A percentile compares a stretch with the other conserved stretches of the same genome.
phyloP scores from a whole-genome alignment of 2,888 invertebrate species.

The Lysandra bellargus region DNA sequence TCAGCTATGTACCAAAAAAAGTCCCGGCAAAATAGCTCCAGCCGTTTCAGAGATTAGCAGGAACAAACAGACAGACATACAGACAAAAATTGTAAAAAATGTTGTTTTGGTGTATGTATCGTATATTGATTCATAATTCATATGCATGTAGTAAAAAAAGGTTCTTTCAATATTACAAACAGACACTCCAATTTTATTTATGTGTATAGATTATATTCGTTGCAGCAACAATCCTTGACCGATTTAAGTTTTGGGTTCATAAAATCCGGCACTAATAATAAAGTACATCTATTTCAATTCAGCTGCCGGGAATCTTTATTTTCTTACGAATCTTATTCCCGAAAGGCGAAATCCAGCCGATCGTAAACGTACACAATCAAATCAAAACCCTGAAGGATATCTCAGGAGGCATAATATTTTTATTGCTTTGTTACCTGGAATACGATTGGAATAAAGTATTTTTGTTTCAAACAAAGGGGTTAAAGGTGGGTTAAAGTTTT shows the following conservation, averaged over 20 bases:
- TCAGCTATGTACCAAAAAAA: no score
- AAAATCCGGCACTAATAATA: conserved; percentile 1
- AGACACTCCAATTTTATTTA: no score
- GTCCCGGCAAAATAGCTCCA: no score
- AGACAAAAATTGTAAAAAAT: no score
- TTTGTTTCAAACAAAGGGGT: not conserved
- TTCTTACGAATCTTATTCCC: conserved; percentile 28
- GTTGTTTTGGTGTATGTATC: no score
- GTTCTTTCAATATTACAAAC: no score
- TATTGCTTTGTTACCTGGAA: conserved; percentile 18
- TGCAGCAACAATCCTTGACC: not conserved
- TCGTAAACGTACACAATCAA: conserved; percentile 19
- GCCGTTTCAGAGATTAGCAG: no score
- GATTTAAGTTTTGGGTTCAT: conserved; percentile 13
- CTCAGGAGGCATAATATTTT: conserved; percentile 22
- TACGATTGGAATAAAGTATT: conserved; percentile 9
- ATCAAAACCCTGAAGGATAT: conserved; percentile 19
- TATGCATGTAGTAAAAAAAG: no score
- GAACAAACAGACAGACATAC: no score
- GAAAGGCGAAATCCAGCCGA: conserved; percentile 15
- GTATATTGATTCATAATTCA: no score
- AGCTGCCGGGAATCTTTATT: not conserved
- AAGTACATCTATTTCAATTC: conserved; percentile 10
- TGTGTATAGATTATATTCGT: no score
- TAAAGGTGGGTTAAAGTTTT: not conserved